A percentile compares a stretch with the other conserved stretches of the same genome.
Evolutionary conservation across 2,888 invertebrate species (phyloP).

Genomic region (Dicranocentrus wangi): DNA sequence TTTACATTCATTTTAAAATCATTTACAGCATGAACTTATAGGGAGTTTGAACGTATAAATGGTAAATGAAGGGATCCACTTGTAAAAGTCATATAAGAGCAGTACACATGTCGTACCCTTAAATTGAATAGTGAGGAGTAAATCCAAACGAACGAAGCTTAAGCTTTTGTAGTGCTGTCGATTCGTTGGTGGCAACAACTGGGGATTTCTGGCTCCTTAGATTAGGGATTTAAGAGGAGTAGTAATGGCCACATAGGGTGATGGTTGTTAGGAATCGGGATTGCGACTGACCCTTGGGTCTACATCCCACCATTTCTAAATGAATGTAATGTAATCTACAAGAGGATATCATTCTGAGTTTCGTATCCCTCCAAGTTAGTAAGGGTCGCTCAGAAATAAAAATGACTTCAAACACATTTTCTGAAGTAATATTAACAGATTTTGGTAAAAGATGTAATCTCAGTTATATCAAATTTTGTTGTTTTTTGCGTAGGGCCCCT

Average conservation of each 20-base stretch:
- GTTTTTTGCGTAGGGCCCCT: constrained; percentile 71
- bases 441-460: constrained; percentile 33
- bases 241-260: constrained; percentile 73
- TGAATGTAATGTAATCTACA: constrained; percentile 72
- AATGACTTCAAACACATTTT: constrained; percentile 58
- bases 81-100: constrained; percentile 29
- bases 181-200: constrained; percentile 67
- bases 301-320: constrained; percentile 66
- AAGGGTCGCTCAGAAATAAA: constrained; percentile 54
- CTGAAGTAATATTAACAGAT: constrained; percentile 58
- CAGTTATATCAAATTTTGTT: constrained; percentile 64
- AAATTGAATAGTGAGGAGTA: constrained; percentile 39
- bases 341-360: constrained; percentile 57
- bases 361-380: constrained; percentile 15
- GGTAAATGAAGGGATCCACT: constrained; percentile 2
- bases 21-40: constrained; percentile 37
- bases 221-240: constrained; percentile 67
- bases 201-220: constrained; percentile 70
- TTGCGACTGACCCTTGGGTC: constrained; percentile 71
- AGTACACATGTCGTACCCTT: constrained; percentile 1
- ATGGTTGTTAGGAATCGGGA: constrained; percentile 61
- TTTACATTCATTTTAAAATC: constrained; percentile 57
- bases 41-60: not conserved
- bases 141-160: no score
- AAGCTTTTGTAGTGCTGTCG: constrained; percentile 11